Percentiles rank a stretch among this genome's conserved stretches.
These are phyloP conservation scores for Sepiola atlantica DNA, from an alignment of 2,888 invertebrate species.

Conservation along the genomic window DNA sequence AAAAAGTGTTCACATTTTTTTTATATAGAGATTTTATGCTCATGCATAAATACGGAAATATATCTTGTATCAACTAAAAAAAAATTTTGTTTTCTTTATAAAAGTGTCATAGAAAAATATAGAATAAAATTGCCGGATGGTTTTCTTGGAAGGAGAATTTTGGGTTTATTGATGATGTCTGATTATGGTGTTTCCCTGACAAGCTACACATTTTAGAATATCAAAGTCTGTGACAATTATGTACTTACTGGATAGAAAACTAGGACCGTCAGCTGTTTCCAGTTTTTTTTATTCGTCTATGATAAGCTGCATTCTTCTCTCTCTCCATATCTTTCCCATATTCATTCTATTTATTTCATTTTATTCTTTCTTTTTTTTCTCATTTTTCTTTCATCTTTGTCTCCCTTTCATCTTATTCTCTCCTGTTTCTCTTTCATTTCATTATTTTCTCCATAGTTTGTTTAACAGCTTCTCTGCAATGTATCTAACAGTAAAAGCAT, in stretches of 20 bases:
- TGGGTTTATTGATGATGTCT: not conserved
- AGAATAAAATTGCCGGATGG: not conserved
- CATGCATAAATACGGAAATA: no score
- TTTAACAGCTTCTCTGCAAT: not conserved
- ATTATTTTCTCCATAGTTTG: no score
- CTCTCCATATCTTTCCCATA: no score
- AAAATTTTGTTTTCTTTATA: not conserved
- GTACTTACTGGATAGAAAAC: not conserved
- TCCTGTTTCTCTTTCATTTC: not conserved
- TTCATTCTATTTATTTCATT: not conserved
- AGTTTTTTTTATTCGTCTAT: slow-evolving; percentile 6
- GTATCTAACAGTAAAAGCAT: not conserved
- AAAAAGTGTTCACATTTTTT: no score
- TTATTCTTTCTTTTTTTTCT: not conserved
- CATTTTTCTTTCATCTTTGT: not conserved
- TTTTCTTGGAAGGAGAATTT: not conserved
- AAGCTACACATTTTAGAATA: not conserved
- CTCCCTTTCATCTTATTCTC: not conserved
- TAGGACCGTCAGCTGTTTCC: slow-evolving; percentile 19
- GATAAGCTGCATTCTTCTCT: not conserved
- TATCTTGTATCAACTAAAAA: no score
- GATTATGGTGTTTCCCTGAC: slow-evolving; percentile 15
- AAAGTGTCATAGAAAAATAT: not conserved
- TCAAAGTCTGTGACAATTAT: not conserved
- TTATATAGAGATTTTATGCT: no score